Evolutionary conservation across 64 coral and sea anemone species (phyloP).

Genomic region (Actinia equina): DNA sequence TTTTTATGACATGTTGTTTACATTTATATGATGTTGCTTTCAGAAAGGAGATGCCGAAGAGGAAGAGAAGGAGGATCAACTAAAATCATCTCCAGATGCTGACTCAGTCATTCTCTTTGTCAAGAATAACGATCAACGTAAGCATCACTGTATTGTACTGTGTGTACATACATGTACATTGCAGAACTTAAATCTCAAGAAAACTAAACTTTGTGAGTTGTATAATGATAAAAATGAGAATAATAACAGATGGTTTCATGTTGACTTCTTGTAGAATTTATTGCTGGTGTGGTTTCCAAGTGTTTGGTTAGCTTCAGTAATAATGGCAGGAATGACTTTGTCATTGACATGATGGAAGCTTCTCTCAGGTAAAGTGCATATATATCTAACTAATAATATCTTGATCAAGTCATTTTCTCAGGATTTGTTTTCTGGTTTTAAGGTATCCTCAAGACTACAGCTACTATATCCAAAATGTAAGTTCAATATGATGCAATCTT

Average conservation of each 20-base stretch:
- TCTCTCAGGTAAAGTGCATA: conserved; percentile 64
- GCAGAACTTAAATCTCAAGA: no score
- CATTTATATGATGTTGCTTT: not conserved
- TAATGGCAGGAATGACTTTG: conserved; percentile 92
- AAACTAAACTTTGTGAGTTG: no score
- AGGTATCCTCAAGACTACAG: conserved; percentile 99
- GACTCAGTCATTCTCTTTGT: conserved; percentile 94
- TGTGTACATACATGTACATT: not conserved
- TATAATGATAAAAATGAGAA: no score
- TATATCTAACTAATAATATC: not conserved
- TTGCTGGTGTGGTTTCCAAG: conserved; percentile 80
- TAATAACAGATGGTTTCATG: not conserved
- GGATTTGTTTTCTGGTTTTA: not conserved
- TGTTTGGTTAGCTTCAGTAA: conserved; percentile 88
- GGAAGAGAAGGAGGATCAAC: conserved; percentile 82
- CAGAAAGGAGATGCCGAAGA: conserved; percentile 91
- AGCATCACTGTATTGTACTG: not conserved
- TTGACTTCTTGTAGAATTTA: conserved; percentile 44
- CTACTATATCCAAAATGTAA: conserved; percentile 99
- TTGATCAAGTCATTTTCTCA: not conserved
- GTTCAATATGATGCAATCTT: conserved; percentile 7
- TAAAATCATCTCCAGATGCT: conserved; percentile 87
- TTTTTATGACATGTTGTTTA: no score
- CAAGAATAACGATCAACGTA: conserved; percentile 80
- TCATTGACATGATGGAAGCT: conserved; percentile 87